Conservation (phyloP, 1,140 invertebrate species). For the Bilobella aurantiaca region DNA sequence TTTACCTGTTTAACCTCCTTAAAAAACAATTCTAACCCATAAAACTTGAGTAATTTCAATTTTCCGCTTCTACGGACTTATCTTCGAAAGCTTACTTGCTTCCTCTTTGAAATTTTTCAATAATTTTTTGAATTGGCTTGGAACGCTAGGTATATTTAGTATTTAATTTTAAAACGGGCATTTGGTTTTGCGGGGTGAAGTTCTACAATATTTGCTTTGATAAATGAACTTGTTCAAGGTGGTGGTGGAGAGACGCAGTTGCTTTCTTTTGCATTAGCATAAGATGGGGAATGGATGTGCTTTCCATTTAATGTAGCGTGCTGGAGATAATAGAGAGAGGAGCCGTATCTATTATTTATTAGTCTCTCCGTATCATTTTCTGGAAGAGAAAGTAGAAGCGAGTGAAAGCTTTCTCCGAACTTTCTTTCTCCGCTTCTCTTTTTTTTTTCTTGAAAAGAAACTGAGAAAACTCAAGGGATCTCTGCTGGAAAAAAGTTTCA, state of each 20-base stretch:
- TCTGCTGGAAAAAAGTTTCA: constrained; percentile 2
- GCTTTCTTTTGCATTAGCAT: constrained; percentile 17
- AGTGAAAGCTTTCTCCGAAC: background rate
- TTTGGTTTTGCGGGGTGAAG: too few species aligned
- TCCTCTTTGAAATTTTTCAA: too few species aligned
- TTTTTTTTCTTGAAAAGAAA: constrained; percentile 13
- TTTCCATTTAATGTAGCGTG: constrained; percentile 30
- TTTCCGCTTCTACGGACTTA: too few species aligned
- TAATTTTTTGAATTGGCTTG: too few species aligned
- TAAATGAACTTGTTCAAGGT: too few species aligned
- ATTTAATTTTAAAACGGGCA: too few species aligned
- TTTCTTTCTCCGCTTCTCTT: background rate
- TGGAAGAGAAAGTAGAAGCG: background rate
- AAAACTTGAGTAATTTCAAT: background rate
- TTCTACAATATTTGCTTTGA: too few species aligned
- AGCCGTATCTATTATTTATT: constrained; percentile 34
- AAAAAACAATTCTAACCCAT: background rate
- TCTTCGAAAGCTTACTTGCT: too few species aligned
- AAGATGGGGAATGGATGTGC: constrained; percentile 4
- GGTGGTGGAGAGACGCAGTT: too few species aligned
- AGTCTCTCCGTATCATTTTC: constrained; percentile 8
- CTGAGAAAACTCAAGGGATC: constrained; percentile 5
- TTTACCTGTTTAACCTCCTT: background rate
- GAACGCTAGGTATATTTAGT: too few species aligned
- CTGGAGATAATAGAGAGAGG: constrained; percentile 29